Percentiles rank a stretch among this genome's conserved stretches.
Evolutionary conservation across 2,888 invertebrate species (phyloP).

Genomic region (Drosophila kanekoi): DNA sequence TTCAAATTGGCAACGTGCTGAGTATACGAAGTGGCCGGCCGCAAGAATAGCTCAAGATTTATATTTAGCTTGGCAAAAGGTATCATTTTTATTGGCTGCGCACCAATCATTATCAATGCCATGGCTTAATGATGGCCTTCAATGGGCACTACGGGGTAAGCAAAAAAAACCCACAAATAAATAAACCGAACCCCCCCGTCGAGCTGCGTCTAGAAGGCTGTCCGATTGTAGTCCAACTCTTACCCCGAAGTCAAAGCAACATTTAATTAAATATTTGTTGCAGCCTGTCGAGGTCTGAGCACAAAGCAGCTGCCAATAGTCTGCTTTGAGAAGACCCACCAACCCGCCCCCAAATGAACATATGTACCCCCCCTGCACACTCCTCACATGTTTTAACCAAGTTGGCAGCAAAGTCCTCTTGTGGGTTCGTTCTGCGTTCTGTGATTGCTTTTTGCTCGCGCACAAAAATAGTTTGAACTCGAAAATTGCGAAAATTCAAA

Average conservation of each 20-base stretch:
- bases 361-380: not conserved
- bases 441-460: slow-evolving; percentile 57
- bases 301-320: slow-evolving; percentile 24
- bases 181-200: slow-evolving; percentile 5
- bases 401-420: slow-evolving; percentile 28
- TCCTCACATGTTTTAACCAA: slow-evolving; percentile 8
- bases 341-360: too few species aligned
- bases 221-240: slow-evolving; percentile 11
- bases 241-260: slow-evolving; percentile 39
- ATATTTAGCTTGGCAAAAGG: slow-evolving; percentile 35
- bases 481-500: slow-evolving; percentile 76
- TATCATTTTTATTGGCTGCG: slow-evolving; percentile 32
- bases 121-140: slow-evolving; percentile 35
- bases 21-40: slow-evolving; percentile 34
- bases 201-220: not conserved
- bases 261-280: slow-evolving; percentile 73
- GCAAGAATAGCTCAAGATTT: slow-evolving; percentile 58
- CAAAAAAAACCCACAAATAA: not conserved
- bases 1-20: slow-evolving; percentile 38
- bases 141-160: not conserved
- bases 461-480: slow-evolving; percentile 64
- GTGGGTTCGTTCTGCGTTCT: slow-evolving; percentile 33
- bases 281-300: slow-evolving; percentile 8
- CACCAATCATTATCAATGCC: slow-evolving; percentile 62
- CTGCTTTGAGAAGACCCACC: not conserved